A percentile compares a stretch with the other conserved stretches of the same genome.
These are phyloP conservation scores for Pachliopta kotzebuea DNA, from an alignment of 2,888 invertebrate species.

Conservation along the genomic window DNA sequence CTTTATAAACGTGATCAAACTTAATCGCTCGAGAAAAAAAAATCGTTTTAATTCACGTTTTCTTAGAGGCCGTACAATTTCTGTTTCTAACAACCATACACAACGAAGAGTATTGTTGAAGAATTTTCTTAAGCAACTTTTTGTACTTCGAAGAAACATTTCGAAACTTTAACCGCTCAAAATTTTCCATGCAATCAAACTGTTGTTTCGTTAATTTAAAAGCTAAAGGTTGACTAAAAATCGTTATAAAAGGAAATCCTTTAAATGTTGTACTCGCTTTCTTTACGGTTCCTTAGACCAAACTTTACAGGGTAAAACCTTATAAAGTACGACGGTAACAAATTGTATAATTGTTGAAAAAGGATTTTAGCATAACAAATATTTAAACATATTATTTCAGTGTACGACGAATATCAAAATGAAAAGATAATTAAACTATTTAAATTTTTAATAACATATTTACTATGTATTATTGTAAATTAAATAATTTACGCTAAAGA, in stretches of 20 bases:
- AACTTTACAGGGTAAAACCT: conserved; percentile 2
- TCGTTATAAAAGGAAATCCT: neutral
- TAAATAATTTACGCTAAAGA: too few species aligned
- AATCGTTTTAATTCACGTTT: too few species aligned
- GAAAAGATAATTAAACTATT: too few species aligned
- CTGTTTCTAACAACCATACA: too few species aligned
- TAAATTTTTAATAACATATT: too few species aligned
- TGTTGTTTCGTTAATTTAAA: neutral
- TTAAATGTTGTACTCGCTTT: neutral
- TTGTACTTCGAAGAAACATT: neutral
- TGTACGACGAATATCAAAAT: neutral
- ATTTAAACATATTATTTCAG: neutral
- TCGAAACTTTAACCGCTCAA: neutral
- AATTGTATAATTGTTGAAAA: neutral
- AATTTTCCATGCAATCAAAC: neutral
- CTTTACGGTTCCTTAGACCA: too few species aligned
- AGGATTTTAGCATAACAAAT: neutral
- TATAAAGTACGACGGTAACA: conserved; percentile 1
- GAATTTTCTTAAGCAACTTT: neutral
- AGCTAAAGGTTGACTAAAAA: neutral
- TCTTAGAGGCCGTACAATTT: too few species aligned
- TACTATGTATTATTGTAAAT: too few species aligned
- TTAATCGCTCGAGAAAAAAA: too few species aligned
- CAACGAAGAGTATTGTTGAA: neutral
- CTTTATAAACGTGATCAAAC: too few species aligned